Conservation (phyloP, 2,888 invertebrate species). For the Selenia dentaria region DNA sequence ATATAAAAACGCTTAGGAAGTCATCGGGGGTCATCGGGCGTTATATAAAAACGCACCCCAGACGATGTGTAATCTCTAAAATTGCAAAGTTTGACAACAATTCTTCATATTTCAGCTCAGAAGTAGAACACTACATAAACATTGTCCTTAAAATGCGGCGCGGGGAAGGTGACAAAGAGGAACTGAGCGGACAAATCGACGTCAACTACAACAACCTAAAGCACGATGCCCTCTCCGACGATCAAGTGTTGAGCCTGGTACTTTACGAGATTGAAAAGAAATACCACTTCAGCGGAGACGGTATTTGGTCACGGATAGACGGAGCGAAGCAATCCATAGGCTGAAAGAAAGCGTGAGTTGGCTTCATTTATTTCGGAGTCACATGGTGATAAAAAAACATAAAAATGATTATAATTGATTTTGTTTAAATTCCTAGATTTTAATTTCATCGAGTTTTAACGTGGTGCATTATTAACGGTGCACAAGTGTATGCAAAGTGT, state of each 20-base stretch:
- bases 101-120: constrained; percentile 47
- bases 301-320: constrained; percentile 84
- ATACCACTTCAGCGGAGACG: constrained; percentile 90
- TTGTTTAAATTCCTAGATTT: no score
- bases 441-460: no score
- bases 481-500: no score
- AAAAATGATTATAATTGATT: no score
- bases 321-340: constrained; percentile 31
- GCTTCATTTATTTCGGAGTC: no score
- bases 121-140: constrained; percentile 57
- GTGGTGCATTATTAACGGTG: no score
- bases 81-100: no score
- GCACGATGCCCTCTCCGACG: constrained; percentile 59
- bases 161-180: constrained; percentile 12
- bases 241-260: constrained; percentile 86
- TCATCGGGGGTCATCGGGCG: no score
- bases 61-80: no score
- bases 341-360: not conserved
- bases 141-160: constrained; percentile 43
- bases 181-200: constrained; percentile 38
- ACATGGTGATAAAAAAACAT: no score
- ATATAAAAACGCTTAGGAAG: no score
- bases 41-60: no score
- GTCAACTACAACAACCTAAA: constrained; percentile 49
- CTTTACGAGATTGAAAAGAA: constrained; percentile 89